Percentiles rank a stretch among this genome's conserved stretches.
Evolutionary conservation across 1,140 invertebrate species (phyloP).

Genomic region (Caenorhabditis remanei): DNA sequence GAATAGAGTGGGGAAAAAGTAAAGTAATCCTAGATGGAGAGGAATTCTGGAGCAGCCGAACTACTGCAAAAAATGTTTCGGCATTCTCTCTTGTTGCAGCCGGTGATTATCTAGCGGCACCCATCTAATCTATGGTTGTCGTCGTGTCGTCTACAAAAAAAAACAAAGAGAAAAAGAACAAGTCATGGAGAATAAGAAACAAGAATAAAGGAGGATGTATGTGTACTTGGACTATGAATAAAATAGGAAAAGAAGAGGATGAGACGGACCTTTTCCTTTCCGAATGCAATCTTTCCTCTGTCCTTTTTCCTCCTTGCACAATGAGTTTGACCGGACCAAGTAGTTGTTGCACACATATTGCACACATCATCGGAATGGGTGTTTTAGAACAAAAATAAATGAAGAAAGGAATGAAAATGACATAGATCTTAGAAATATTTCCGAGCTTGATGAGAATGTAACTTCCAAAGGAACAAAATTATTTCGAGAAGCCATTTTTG

Average conservation of each 20-base stretch:
- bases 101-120: conserved; percentile 46
- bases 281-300: conserved; percentile 39
- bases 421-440: background rate
- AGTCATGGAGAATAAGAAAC: conserved; percentile 10
- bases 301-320: background rate
- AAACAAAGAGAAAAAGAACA: conserved; percentile 8
- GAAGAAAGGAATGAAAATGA: conserved; percentile 2
- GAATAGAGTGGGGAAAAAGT: background rate
- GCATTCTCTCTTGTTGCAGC: background rate
- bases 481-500: background rate
- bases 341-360: background rate
- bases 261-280: background rate
- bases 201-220: conserved; percentile 34
- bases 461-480: background rate
- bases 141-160: conserved; percentile 10
- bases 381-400: background rate
- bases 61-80: conserved; percentile 45
- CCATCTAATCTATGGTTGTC: conserved; percentile 46
- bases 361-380: background rate
- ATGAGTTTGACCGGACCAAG: conserved; percentile 35
- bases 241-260: conserved; percentile 28
- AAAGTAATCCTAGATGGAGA: background rate
- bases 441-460: background rate
- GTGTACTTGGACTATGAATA: conserved; percentile 53
- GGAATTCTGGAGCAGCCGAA: background rate